phyloP scores from a whole-genome alignment of 2,113 vertebrate genomes.

The Myotis davidii region DNA sequence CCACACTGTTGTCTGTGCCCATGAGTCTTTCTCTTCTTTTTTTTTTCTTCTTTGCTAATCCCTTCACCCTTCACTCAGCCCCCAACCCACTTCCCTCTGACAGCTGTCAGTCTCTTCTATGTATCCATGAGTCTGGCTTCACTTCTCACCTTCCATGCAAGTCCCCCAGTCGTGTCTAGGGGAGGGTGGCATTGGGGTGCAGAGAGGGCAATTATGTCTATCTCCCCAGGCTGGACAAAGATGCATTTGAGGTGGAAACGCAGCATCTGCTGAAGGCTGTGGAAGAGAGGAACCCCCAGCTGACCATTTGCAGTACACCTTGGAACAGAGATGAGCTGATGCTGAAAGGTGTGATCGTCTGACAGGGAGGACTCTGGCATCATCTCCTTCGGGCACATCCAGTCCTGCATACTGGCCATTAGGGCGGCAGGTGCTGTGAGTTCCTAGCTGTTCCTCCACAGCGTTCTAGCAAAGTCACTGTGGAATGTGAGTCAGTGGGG shows the following conservation, averaged over 20 bases:
- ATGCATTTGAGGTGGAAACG: neutral
- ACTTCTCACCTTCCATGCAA: neutral
- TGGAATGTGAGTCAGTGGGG: neutral
- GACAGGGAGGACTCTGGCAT: neutral
- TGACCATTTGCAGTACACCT: neutral
- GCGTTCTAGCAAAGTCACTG: neutral
- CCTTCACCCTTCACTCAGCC: neutral
- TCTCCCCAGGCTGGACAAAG: conserved; percentile 10
- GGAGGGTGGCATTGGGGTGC: too few relatives aligned
- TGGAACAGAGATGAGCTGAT: neutral
- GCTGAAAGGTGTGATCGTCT: neutral
- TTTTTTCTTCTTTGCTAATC: neutral
- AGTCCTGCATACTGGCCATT: too few relatives aligned
- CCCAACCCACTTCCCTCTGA: too few relatives aligned
- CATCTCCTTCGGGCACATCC: neutral
- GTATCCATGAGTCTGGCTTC: neutral
- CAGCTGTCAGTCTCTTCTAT: too few relatives aligned
- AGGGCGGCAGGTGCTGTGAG: neutral
- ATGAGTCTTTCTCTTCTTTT: neutral
- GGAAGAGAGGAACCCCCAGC: neutral
- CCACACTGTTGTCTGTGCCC: too few relatives aligned
- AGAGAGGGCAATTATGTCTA: neutral
- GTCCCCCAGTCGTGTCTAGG: neutral
- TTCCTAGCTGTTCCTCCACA: neutral
- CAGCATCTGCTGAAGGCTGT: neutral